Evolutionary conservation across 2,797 vertebrate species (phyloP).

Genomic region (Peromyscus aztecus): DNA sequence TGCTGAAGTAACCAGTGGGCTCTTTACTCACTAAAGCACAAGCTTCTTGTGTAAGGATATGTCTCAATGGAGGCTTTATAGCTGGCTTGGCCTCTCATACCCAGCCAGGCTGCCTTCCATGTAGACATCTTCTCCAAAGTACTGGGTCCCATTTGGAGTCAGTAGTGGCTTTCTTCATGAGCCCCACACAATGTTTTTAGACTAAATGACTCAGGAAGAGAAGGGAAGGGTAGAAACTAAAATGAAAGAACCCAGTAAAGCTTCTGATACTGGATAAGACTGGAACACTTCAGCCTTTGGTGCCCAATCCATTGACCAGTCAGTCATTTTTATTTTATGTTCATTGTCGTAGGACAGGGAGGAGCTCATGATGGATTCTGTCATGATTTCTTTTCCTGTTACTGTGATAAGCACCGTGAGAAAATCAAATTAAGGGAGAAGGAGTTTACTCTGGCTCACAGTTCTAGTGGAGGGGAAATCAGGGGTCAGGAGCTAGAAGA

Average conservation of each 20-base stretch:
- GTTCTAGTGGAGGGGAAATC: too few relatives aligned
- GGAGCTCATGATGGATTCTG: background rate
- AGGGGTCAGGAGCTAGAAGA: background rate
- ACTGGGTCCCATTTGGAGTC: background rate
- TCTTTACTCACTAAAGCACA: background rate
- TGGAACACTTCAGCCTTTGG: background rate
- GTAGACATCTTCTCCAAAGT: background rate
- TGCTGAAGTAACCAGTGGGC: background rate
- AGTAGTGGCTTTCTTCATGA: background rate
- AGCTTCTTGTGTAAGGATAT: background rate
- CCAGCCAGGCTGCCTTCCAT: background rate
- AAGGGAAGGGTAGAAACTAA: background rate
- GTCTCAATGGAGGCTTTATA: background rate
- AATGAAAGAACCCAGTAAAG: background rate
- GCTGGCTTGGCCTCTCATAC: background rate
- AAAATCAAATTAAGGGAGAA: background rate
- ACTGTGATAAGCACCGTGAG: background rate
- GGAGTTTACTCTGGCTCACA: background rate
- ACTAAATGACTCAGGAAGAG: background rate
- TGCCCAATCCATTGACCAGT: too few relatives aligned
- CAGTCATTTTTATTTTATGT: background rate
- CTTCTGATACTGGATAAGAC: background rate
- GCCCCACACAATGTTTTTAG: background rate
- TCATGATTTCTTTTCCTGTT: background rate
- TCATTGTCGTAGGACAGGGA: too few relatives aligned